A percentile compares a stretch with the other conserved stretches of the same genome.
These are phyloP conservation scores for Leptobrachium leishanense DNA, from an alignment of 2,113 vertebrate species.

Conservation along the genomic window DNA sequence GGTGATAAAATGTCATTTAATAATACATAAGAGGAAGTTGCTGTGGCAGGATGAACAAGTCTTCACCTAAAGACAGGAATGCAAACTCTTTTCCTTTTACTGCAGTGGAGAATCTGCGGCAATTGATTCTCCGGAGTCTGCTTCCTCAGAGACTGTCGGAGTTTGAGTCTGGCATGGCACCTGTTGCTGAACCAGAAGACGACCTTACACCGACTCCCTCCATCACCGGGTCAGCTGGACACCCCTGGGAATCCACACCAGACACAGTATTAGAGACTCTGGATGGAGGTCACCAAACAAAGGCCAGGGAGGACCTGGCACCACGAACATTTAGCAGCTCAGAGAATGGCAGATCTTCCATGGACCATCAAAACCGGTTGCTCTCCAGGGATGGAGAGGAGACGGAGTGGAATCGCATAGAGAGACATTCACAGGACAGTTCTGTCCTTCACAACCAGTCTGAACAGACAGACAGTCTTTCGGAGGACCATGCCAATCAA, in stretches of 20 bases:
- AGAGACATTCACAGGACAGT: constrained; percentile 37
- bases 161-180: neutral
- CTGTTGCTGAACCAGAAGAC: constrained; percentile 53
- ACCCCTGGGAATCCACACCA: constrained; percentile 43
- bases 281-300: neutral
- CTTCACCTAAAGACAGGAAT: neutral
- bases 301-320: accelerated
- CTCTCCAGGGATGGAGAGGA: accelerated
- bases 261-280: constrained; percentile 42
- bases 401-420: accelerated
- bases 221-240: constrained; percentile 27
- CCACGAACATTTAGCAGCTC: neutral
- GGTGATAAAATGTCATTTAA: neutral
- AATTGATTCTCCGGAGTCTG: constrained; percentile 60
- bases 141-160: constrained; percentile 47
- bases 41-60: neutral
- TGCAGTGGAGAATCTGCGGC: constrained; percentile 67
- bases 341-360: neutral
- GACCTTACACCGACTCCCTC: constrained; percentile 67
- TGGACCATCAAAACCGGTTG: neutral
- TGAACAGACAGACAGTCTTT: constrained; percentile 23
- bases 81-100: neutral
- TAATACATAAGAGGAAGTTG: neutral
- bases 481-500: constrained; percentile 31
- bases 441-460: constrained; percentile 52